These are phyloP conservation scores for Cherax quadricarinatus DNA, from an alignment of 1,140 invertebrate species.

Conservation along the genomic window DNA sequence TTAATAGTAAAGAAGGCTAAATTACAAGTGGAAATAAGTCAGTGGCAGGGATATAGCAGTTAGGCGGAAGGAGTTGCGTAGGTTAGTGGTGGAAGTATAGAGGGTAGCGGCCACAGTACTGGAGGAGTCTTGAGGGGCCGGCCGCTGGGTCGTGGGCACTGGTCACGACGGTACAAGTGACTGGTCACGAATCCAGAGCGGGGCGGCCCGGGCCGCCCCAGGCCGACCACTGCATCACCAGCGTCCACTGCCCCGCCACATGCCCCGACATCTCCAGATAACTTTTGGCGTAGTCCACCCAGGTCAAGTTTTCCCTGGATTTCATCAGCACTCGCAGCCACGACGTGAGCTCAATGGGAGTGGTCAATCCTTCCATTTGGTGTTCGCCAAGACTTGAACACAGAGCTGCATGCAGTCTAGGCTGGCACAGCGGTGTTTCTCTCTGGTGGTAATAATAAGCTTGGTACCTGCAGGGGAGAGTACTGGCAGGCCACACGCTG, in stretches of 20 bases:
- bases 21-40: too few relatives aligned
- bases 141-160: conserved; percentile 45
- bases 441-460: conserved; percentile 11
- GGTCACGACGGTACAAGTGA: conserved; percentile 69
- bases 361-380: too few relatives aligned
- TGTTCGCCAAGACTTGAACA: too few relatives aligned
- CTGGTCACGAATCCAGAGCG: conserved; percentile 69
- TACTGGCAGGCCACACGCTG: conserved; percentile 36
- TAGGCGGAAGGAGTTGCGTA: too few relatives aligned
- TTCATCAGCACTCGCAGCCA: too few relatives aligned
- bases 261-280: neutral
- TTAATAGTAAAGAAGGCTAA: too few relatives aligned
- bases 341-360: too few relatives aligned
- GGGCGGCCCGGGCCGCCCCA: conserved; percentile 56
- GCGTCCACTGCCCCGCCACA: conserved; percentile 20
- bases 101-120: conserved; percentile 13
- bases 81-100: too few relatives aligned
- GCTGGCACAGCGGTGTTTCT: too few relatives aligned
- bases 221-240: conserved; percentile 35
- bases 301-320: too few relatives aligned
- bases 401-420: too few relatives aligned
- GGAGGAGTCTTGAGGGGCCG: conserved; percentile 32
- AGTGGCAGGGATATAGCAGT: too few relatives aligned
- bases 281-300: neutral
- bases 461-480: conserved; percentile 26